Evolutionary conservation across 2,888 invertebrate genomes (phyloP).

Genomic region (Nomada ruficornis): DNA sequence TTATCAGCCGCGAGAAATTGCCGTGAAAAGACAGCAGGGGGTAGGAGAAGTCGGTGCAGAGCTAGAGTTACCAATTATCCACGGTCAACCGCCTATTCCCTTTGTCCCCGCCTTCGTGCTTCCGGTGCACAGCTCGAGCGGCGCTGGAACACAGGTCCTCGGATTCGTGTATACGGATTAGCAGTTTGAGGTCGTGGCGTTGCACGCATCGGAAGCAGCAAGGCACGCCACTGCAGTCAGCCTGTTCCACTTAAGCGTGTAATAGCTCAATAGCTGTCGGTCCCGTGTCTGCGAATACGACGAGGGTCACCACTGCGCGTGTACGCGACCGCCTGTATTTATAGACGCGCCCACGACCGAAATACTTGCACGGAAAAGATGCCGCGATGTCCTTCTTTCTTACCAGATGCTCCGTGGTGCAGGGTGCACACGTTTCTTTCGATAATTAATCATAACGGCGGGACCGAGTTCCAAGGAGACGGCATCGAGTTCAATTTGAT

Average conservation of each 20-base stretch:
- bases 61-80: slow-evolving; percentile 52
- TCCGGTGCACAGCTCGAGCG: slow-evolving; percentile 23
- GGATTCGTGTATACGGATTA: slow-evolving; percentile 65
- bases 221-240: slow-evolving; percentile 76
- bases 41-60: not conserved
- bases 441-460: no score
- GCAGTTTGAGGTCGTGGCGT: slow-evolving; percentile 69
- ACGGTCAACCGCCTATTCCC: slow-evolving; percentile 54
- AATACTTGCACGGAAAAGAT: slow-evolving; percentile 37
- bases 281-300: slow-evolving; percentile 65
- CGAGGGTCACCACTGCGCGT: slow-evolving; percentile 57
- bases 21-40: slow-evolving; percentile 8
- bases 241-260: slow-evolving; percentile 80
- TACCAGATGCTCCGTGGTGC: no score
- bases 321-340: slow-evolving; percentile 57
- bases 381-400: not conserved
- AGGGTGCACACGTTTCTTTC: no score
- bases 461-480: no score
- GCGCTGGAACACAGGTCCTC: slow-evolving; percentile 50
- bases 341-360: slow-evolving; percentile 35
- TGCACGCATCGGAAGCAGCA: slow-evolving; percentile 65
- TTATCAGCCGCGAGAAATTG: slow-evolving; percentile 1
- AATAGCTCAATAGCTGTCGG: slow-evolving; percentile 81
- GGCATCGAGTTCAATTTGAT: no score
- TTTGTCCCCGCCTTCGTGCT: slow-evolving; percentile 43